Evolutionary conservation across 2,888 invertebrate genomes (phyloP).

Genomic region (Lasioglossum zephyrum): DNA sequence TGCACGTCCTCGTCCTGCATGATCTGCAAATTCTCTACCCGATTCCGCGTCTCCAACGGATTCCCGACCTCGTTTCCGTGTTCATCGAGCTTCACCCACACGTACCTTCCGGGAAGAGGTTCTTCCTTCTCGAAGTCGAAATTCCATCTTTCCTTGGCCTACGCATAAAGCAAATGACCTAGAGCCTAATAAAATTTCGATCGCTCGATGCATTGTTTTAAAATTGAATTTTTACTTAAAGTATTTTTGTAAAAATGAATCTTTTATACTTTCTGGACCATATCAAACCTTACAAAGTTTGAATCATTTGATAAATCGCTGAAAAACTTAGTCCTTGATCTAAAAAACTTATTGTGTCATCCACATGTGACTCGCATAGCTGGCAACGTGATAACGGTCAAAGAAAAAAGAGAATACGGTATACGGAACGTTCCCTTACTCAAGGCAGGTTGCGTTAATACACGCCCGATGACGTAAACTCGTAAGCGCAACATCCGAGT

Average conservation of each 20-base stretch:
- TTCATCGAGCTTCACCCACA: constrained; percentile 84
- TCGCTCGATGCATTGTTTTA: too few relatives aligned
- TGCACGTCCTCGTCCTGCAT: constrained; percentile 24
- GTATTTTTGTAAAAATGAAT: neutral
- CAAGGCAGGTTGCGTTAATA: neutral
- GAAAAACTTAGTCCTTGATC: neutral
- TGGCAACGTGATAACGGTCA: neutral
- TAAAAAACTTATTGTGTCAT: neutral
- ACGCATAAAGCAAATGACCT: neutral
- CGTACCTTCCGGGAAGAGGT: constrained; percentile 84
- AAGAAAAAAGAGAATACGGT: neutral
- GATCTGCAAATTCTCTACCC: constrained; percentile 33
- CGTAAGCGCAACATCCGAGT: neutral
- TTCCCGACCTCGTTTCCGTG: constrained; percentile 60
- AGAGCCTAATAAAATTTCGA: neutral
- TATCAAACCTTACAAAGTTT: neutral
- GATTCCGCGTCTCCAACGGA: constrained; percentile 23
- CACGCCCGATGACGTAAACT: neutral
- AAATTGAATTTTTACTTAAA: too few relatives aligned
- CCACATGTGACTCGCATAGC: neutral
- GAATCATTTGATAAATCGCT: neutral
- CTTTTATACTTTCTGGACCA: neutral
- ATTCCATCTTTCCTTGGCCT: constrained; percentile 85
- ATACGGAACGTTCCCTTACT: neutral
- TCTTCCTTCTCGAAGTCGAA: constrained; percentile 86